Evolutionary conservation across 2,888 invertebrate genomes (phyloP), one percentile per base, ranked within the genome.

Genomic region (Troilus luridus): DNA sequence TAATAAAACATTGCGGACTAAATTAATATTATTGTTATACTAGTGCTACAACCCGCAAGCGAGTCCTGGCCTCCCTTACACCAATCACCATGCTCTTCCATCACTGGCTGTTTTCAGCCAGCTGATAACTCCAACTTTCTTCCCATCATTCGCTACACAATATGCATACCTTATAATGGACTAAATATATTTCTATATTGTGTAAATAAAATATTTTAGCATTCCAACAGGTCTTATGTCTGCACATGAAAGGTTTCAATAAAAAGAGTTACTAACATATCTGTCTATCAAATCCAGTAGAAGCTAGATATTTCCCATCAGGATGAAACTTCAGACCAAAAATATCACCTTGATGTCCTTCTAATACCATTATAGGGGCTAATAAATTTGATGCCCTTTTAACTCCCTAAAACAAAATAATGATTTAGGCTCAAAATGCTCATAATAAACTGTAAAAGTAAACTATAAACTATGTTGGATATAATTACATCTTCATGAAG

Each of bases 281-380:
- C 94, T 98, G 97, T 93, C 99, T 95, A 94, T 99, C 99, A 94
- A 98, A 98, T 12, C 99, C 99, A 14, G 97, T 97, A 0, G 99
- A 98, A 5, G 98, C 98, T 72, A 99, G 94, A 94, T 98, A 97
- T 93, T 98, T 97, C 9, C 99, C 99, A 94, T 99, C 99, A 0
- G 99, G 99, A 94, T 99, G 98, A 94, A 99, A 99, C 94, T 98
- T 97, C 12, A 97, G 95, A 6, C 97, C 96, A 94, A 98, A 99
- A 93, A 99, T 97, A 94, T 99, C 99, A 17, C 99, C 99, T 94
- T 98, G 98, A 94, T 99, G 99, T 0, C 99, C 99, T 93, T 98
- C 98, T 90, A 99, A 94, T 72, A 98, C 95, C 98, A 99, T 99
- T 91, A 99, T 99, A 0, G 99, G 99, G 0, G 98, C 97, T 94